These are phyloP conservation scores for Gryon sp. DNA, from an alignment of 1,140 invertebrate species.

Conservation along the genomic window DNA sequence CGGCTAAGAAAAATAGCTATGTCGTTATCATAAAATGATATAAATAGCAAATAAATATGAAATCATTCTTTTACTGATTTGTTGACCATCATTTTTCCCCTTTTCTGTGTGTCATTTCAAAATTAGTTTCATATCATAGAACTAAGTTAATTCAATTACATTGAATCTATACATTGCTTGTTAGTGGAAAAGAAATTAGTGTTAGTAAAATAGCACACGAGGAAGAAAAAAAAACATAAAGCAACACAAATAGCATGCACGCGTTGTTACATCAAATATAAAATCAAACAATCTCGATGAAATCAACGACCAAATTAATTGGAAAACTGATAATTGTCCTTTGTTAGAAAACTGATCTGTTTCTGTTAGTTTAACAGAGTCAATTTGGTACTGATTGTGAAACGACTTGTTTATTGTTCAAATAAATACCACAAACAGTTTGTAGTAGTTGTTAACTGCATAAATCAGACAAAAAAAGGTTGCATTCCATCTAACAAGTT, in stretches of 20 bases:
- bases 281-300: background rate
- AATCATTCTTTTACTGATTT: constrained; percentile 27
- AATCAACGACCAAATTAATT: background rate
- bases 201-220: constrained; percentile 15
- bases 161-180: background rate
- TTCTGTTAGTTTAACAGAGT: too few species aligned
- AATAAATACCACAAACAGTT: too few species aligned
- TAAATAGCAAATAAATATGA: constrained; percentile 20
- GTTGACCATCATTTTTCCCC: constrained; percentile 8
- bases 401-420: too few species aligned
- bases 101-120: too few species aligned
- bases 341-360: too few species aligned
- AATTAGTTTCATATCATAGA: too few species aligned
- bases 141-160: too few species aligned
- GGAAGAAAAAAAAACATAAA: constrained; percentile 29
- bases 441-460: too few species aligned
- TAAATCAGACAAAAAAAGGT: constrained; percentile 3
- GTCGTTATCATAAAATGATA: constrained; percentile 9
- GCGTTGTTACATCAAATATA: background rate
- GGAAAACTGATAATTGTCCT: too few species aligned
- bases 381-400: too few species aligned
- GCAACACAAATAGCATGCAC: constrained; percentile 34
- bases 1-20: constrained; percentile 16
- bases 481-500: constrained; percentile 41
- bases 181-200: constrained; percentile 21